Evolutionary conservation across 1,140 invertebrate genomes (phyloP).

Genomic region (Limonius californicus): DNA sequence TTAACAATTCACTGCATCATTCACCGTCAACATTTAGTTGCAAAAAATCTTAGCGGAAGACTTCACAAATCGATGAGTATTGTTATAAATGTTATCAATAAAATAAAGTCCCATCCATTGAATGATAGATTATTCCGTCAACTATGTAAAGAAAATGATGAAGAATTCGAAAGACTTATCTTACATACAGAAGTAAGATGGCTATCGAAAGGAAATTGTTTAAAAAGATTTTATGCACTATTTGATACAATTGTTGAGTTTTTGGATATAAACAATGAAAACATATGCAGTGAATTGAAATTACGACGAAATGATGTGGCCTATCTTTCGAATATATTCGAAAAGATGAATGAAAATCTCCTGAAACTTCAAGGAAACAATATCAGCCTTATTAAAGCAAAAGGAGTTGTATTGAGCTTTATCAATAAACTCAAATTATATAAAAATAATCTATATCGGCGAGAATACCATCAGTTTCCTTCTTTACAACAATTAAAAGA

Average conservation of each 20-base stretch:
- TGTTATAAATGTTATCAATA: not conserved
- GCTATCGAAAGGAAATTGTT: no score
- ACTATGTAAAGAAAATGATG: conserved; percentile 19
- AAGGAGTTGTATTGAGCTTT: no score
- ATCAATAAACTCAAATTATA: no score
- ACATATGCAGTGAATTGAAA: not conserved
- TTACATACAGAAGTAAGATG: conserved; percentile 20
- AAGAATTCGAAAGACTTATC: conserved; percentile 18
- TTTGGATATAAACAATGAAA: not conserved
- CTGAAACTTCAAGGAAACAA: no score
- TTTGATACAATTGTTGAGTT: conserved; percentile 3
- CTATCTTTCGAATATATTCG: not conserved
- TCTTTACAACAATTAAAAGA: no score
- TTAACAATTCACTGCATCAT: no score
- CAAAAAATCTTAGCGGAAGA: not conserved
- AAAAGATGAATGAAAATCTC: not conserved
- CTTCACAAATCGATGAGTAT: not conserved
- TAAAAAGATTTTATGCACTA: not conserved
- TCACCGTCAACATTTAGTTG: no score
- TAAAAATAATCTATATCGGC: no score
- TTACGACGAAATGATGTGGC: not conserved
- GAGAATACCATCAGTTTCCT: no score
- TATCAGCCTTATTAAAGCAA: no score
- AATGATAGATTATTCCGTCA: conserved; percentile 16
- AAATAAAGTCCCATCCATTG: no score